Conservation (phyloP, 2,888 invertebrate species). For the Harpalus rufipes region DNA sequence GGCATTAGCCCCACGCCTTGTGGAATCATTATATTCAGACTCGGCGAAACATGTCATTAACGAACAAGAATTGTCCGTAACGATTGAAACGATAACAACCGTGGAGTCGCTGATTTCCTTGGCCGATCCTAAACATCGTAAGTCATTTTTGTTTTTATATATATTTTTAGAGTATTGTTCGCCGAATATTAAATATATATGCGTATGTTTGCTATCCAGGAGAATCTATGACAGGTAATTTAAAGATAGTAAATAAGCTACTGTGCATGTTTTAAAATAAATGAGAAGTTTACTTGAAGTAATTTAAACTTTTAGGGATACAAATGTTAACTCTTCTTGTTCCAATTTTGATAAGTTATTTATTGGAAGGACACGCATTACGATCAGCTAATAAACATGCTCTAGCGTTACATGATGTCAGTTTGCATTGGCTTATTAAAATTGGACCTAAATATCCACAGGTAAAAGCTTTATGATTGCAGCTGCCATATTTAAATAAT, state of each 20-base stretch:
- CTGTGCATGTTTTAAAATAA: constrained; percentile 58
- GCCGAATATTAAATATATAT: constrained; percentile 34
- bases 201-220: constrained; percentile 65
- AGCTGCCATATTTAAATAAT: constrained; percentile 46
- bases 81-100: constrained; percentile 85
- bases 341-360: constrained; percentile 92
- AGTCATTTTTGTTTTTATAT: constrained; percentile 75
- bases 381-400: constrained; percentile 82
- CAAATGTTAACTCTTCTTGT: constrained; percentile 94
- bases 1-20: constrained; percentile 87
- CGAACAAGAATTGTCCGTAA: constrained; percentile 85
- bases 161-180: background rate
- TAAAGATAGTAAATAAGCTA: background rate
- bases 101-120: constrained; percentile 87
- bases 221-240: constrained; percentile 63
- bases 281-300: constrained; percentile 57
- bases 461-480: constrained; percentile 76
- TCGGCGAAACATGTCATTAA: constrained; percentile 81
- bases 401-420: constrained; percentile 90
- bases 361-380: constrained; percentile 85
- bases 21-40: constrained; percentile 86
- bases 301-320: constrained; percentile 82
- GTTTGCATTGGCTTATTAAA: constrained; percentile 92
- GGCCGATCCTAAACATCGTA: constrained; percentile 88
- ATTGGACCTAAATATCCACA: constrained; percentile 96